phyloP scores from a whole-genome alignment of 2,888 invertebrate species.

The Balanococcus diminutus region DNA sequence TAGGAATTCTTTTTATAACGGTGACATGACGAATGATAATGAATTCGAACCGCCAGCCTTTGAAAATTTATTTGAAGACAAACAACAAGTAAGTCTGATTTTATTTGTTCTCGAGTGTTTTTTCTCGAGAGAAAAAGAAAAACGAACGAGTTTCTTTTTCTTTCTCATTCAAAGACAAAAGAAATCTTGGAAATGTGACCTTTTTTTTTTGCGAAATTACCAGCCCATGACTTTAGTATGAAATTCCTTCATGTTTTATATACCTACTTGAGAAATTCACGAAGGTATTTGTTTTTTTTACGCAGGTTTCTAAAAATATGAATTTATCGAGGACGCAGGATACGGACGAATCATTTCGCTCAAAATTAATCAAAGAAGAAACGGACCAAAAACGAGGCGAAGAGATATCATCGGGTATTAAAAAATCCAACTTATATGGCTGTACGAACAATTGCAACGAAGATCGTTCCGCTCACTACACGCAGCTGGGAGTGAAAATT shows the following conservation, averaged over 20 bases:
- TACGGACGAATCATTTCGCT: not conserved
- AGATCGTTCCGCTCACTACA: not conserved
- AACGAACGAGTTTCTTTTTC: not conserved
- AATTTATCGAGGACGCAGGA: constrained; percentile 16
- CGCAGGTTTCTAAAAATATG: constrained; percentile 37
- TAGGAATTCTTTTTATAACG: constrained; percentile 68
- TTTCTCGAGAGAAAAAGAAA: not conserved
- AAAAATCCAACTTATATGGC: constrained; percentile 7
- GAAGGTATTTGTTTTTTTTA: not conserved
- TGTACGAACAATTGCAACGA: constrained; percentile 50
- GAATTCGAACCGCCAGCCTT: constrained; percentile 75
- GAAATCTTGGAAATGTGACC: not conserved
- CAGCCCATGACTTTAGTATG: not conserved
- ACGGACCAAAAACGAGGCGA: constrained; percentile 66
- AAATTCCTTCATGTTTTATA: not conserved
- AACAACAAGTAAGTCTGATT: constrained; percentile 65
- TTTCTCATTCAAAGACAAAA: not conserved
- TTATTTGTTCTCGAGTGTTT: constrained; percentile 14
- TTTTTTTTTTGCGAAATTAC: not conserved
- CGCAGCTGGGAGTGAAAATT: constrained; percentile 8
- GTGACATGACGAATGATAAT: constrained; percentile 70
- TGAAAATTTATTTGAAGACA: constrained; percentile 84
- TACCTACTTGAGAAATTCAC: not conserved
- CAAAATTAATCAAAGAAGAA: constrained; percentile 57
- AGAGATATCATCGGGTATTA: constrained; percentile 56